Evolutionary conservation across 1,140 invertebrate species (phyloP), one percentile per base, ranked within the genome.

Genomic region (Trichoplusia ni): DNA sequence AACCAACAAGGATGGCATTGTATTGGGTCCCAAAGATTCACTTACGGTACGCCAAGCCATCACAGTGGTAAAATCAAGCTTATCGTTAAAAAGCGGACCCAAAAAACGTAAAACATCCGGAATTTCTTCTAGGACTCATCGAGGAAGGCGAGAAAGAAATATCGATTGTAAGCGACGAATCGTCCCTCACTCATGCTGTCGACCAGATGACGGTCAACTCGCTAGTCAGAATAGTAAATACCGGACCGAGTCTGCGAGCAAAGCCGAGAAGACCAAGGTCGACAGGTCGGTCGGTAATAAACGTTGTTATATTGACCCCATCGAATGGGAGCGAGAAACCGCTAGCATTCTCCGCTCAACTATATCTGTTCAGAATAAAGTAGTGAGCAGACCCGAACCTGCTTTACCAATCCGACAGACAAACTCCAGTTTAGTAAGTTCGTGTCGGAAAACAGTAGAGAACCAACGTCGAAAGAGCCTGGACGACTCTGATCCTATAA

Each of bases 51-150:
- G 89, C 65, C 86, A 87, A 76, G 87, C 90, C 21, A 78, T 91
- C 27, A 85, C 88, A 53, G 83, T 84, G 16, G 82, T 91, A 31
- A 91, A 91, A 82, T 89, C 89, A 8, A 86, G 76, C 65, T 77
- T 84, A 40, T 53, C 75, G 9, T 27, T 91, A 44, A 90, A 89
- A 75, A 84, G 73, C 59, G 75, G 69, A 49, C 66, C 67, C 23
- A 91, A 91, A 88, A 91, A 90, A 77, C 86, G 89, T 85, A 91
- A 91, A 89, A 79, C 89, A 21, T 90, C 86, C 67, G 81, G 82
- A 53, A 68, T 84, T 71, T 87, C 86, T 86, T 90, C 73, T 83
- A 87, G 86, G 81, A 85, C 75, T 16, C 81, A 79, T 66, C 87
- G 84, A 78, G 81, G 84, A 82, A 89, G 82, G 69, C 86, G 82